phyloP scores from a whole-genome alignment of 2,113 vertebrate genomes.

The Setophaga coronata region DNA sequence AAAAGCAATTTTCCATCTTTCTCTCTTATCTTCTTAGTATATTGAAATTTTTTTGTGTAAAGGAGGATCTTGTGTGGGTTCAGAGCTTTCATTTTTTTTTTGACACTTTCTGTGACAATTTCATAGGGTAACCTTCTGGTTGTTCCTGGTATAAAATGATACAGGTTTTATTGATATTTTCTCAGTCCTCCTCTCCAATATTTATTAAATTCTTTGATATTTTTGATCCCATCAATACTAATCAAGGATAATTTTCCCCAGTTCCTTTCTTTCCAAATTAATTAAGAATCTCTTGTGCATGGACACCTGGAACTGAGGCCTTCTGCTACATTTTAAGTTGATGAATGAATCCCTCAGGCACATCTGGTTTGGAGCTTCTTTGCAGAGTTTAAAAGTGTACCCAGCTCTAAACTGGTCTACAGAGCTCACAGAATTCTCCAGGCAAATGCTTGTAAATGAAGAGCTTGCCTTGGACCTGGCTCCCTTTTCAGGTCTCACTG shows the following conservation, averaged over 20 bases:
- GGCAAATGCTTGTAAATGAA: not conserved
- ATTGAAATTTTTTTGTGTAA: not conserved
- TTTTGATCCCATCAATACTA: not conserved
- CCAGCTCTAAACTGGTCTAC: not conserved
- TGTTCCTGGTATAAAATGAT: not conserved
- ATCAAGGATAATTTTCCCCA: not conserved
- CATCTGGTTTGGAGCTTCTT: not conserved
- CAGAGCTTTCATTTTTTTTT: not conserved
- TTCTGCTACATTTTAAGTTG: not conserved
- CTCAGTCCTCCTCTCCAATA: not conserved
- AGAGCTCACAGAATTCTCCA: not conserved
- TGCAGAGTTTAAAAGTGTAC: not conserved
- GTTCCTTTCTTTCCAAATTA: not conserved
- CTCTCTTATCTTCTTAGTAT: not conserved
- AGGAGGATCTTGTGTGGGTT: not conserved
- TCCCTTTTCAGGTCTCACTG: not conserved
- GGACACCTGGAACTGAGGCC: not conserved
- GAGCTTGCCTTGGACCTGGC: not conserved
- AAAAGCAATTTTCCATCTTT: not conserved
- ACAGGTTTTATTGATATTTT: not conserved
- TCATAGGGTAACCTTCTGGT: not conserved
- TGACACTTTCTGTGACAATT: not conserved
- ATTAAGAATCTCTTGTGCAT: not conserved
- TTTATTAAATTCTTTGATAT: not conserved
- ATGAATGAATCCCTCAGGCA: not conserved